Evolutionary conservation across 2,888 invertebrate genomes (phyloP).

Genomic region (Papilio demoleus): DNA sequence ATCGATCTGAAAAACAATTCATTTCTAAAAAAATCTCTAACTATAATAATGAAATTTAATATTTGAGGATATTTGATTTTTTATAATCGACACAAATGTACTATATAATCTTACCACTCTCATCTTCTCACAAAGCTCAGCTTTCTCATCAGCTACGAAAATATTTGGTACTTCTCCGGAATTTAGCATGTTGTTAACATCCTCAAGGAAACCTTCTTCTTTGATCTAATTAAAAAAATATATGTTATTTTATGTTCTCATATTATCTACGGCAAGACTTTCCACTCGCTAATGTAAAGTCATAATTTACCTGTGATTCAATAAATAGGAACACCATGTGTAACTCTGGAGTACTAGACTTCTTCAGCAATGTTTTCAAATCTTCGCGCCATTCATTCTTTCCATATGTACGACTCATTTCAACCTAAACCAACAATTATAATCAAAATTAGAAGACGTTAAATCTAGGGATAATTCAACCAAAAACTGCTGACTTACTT

Average conservation of each 20-base stretch:
- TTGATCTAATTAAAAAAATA: constrained; percentile 85
- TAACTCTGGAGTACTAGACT: constrained; percentile 92
- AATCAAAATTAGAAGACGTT: not conserved
- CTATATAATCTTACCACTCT: too few species aligned
- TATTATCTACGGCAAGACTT: too few species aligned
- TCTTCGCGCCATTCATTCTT: constrained; percentile 96
- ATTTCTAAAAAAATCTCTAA: not conserved
- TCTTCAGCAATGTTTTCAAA: constrained; percentile 90
- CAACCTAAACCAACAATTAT: constrained; percentile 84
- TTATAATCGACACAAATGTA: too few species aligned
- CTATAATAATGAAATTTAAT: too few species aligned
- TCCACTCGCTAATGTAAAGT: not conserved
- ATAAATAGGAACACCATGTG: constrained; percentile 95
- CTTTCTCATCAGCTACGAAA: constrained; percentile 92
- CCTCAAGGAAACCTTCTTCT: constrained; percentile 96
- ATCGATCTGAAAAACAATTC: constrained; percentile 83
- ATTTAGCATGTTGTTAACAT: constrained; percentile 95
- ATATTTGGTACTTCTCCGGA: constrained; percentile 97
- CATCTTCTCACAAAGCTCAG: constrained; percentile 97
- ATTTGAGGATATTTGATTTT: too few species aligned
- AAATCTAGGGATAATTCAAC: not conserved
- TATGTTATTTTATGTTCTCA: not conserved
- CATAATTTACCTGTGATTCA: constrained; percentile 91
- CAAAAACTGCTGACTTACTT: constrained; percentile 55
- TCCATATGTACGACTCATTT: constrained; percentile 94